Percentiles rank a stretch among this genome's conserved stretches.
These are phyloP conservation scores for Semibalanus balanoides DNA, from an alignment of 1,140 invertebrate species.

Conservation along the genomic window DNA sequence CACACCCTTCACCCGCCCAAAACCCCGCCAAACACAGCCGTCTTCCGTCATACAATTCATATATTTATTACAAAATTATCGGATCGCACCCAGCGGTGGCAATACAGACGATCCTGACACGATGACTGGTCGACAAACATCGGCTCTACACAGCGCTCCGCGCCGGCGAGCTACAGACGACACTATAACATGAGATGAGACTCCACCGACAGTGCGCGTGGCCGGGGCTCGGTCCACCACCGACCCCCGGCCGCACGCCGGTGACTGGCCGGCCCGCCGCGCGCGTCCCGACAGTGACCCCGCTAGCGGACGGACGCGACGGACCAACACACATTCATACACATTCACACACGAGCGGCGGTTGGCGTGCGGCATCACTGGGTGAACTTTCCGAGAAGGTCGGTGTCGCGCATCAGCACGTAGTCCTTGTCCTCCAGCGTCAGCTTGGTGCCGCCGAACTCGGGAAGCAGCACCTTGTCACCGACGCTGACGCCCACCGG, in stretches of 20 bases:
- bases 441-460: conserved; percentile 96
- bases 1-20: too few species aligned
- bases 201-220: background rate
- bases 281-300: background rate
- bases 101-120: background rate
- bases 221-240: too few species aligned
- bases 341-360: background rate
- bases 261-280: background rate
- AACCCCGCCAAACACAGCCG: too few species aligned
- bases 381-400: conserved; percentile 83
- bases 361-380: background rate
- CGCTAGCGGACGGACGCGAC: background rate
- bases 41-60: background rate
- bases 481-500: conserved; percentile 76
- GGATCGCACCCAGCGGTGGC: background rate
- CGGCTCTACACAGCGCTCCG: background rate
- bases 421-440: conserved; percentile 66
- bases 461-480: conserved; percentile 86
- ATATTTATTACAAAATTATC: background rate
- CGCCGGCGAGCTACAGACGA: background rate
- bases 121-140: background rate
- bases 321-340: background rate
- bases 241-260: background rate
- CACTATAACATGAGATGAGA: background rate
- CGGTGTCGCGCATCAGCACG: conserved; percentile 86